phyloP scores from a whole-genome alignment of 2,113 vertebrate genomes.

The Amblyopsis rosae region DNA sequence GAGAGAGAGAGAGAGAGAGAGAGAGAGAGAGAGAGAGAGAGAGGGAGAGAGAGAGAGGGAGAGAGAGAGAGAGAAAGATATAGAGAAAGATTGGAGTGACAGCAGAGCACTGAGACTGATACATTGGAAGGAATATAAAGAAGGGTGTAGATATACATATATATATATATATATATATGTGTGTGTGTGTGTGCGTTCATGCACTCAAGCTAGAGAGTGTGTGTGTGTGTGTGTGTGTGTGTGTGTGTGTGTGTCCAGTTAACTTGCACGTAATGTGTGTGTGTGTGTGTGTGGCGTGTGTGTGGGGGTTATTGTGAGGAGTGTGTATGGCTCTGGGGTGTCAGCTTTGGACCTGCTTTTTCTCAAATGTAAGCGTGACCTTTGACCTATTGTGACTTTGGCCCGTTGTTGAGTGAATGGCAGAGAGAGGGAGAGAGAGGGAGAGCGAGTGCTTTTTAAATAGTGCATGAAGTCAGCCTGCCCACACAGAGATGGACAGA shows the following conservation, averaged over 20 bases:
- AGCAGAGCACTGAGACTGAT: too few species aligned
- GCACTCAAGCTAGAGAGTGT: not conserved
- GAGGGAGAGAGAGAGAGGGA: too few species aligned
- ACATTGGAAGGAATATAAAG: conserved; percentile 72
- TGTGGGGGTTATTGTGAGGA: conserved; percentile 29
- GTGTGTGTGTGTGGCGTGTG: conserved; percentile 11
- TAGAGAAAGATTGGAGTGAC: too few species aligned
- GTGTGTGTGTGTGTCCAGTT: not conserved
- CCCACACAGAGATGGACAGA: conserved; percentile 58
- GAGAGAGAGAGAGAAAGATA: too few species aligned
- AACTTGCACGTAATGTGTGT: not conserved
- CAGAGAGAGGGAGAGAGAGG: conserved; percentile 49
- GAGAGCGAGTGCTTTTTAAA: conserved; percentile 58
- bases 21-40: too few species aligned
- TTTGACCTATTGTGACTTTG: conserved; percentile 55
- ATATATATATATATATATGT: conserved; percentile 9
- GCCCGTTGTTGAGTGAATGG: conserved; percentile 54
- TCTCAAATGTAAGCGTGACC: conserved; percentile 60
- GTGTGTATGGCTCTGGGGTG: conserved; percentile 20
- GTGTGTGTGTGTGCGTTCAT: conserved; percentile 2
- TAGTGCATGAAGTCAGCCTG: conserved; percentile 69
- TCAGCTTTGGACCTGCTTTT: conserved; percentile 27
- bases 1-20: too few species aligned
- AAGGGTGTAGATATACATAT: conserved; percentile 48
- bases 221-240: not conserved